These are phyloP conservation scores for Ametastegia equiseti DNA, from an alignment of 2,888 invertebrate genomes.

Conservation along the genomic window DNA sequence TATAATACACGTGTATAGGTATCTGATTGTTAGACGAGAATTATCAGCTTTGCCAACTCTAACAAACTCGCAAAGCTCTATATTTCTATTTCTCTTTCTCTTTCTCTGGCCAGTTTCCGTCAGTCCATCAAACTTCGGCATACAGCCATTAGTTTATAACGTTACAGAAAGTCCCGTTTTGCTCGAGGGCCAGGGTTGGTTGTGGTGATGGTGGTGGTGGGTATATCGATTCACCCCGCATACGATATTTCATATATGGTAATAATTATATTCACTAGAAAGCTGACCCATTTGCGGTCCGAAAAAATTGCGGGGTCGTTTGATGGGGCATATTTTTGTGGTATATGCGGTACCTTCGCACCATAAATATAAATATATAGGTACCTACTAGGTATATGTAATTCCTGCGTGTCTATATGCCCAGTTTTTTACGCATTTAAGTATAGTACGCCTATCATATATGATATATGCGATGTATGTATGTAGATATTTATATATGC, in stretches of 20 bases:
- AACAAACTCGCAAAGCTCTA: too few species aligned
- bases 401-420: too few species aligned
- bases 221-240: neutral
- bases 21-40: too few species aligned
- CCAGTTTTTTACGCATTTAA: too few species aligned
- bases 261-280: neutral
- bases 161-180: neutral
- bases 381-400: neutral
- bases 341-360: too few species aligned
- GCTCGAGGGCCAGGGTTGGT: too few species aligned
- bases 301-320: too few species aligned
- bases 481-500: neutral
- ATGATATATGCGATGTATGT: neutral
- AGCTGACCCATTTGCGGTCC: neutral
- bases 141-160: neutral
- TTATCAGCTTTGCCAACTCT: too few species aligned
- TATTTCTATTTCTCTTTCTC: too few species aligned
- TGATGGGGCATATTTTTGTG: too few species aligned
- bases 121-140: conserved; percentile 7
- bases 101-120: neutral
- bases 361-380: neutral
- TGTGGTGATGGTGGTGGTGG: too few species aligned
- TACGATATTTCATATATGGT: neutral
- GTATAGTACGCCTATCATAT: neutral
- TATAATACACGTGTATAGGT: too few species aligned